A percentile compares a stretch with the other conserved stretches of the same genome.
Conservation (phyloP, 2,113 vertebrate species). For the Tonatia bakeri region DNA sequence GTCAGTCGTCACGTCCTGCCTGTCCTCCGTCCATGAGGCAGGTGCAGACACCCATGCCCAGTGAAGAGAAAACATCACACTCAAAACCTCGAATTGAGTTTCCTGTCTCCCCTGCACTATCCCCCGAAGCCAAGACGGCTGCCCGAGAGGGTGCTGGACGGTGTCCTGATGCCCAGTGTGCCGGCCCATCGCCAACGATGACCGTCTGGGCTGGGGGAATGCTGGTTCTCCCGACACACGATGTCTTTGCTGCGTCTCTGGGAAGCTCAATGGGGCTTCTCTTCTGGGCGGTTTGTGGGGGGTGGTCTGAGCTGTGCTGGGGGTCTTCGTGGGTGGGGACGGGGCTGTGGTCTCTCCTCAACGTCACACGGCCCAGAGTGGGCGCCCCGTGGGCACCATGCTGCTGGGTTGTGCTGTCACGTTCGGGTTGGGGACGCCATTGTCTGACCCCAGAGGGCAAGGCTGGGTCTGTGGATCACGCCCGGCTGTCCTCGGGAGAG, state of each 20-base stretch:
- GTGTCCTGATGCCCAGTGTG: not conserved
- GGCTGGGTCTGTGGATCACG: too few species aligned
- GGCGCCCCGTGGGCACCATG: too few species aligned
- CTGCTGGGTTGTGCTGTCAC: too few species aligned
- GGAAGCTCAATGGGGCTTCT: not conserved
- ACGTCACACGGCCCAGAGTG: too few species aligned
- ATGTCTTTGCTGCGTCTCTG: not conserved
- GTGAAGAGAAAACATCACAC: not conserved
- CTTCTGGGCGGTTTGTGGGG: not conserved
- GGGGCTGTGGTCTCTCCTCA: too few species aligned
- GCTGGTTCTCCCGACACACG: not conserved
- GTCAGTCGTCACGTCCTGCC: not conserved
- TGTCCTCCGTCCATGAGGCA: not conserved
- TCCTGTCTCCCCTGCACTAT: not conserved
- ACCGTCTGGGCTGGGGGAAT: not conserved
- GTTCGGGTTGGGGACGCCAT: too few species aligned
- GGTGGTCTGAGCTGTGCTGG: not conserved
- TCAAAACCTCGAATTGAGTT: not conserved
- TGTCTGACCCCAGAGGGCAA: too few species aligned
- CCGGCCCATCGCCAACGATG: not conserved
- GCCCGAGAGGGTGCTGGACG: not conserved
- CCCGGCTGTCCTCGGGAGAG: too few species aligned
- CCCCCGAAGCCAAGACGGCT: not conserved
- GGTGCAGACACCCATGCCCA: not conserved
- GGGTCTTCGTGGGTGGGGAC: too few species aligned